Conservation (phyloP, 2,888 invertebrate species). For the Dromius quadrimaculatus region DNA sequence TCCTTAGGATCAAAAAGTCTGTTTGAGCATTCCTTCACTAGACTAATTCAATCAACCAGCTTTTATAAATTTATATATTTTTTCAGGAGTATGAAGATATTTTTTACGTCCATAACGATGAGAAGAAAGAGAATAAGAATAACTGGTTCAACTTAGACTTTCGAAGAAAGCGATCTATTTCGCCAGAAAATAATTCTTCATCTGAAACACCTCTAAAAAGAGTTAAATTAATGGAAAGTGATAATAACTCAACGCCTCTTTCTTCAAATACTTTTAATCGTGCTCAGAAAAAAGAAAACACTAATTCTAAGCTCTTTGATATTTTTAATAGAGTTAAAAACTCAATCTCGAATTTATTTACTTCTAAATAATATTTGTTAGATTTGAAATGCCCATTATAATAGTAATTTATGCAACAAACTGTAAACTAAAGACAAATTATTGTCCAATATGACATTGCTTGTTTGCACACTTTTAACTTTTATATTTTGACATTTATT, state of each 20-base stretch:
- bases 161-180: constrained; percentile 23
- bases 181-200: constrained; percentile 21
- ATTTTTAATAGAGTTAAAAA: constrained; percentile 57
- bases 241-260: neutral
- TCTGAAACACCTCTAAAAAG: constrained; percentile 35
- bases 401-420: neutral
- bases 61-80: neutral
- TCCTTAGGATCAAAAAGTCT: no score
- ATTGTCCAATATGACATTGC: no score
- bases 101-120: constrained; percentile 62
- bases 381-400: neutral
- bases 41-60: neutral
- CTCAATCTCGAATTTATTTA: constrained; percentile 58
- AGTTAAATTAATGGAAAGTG: constrained; percentile 8
- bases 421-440: neutral
- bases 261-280: constrained; percentile 19
- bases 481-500: neutral
- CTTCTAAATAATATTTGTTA: constrained; percentile 52
- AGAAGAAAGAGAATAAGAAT: constrained; percentile 62
- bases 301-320: constrained; percentile 54
- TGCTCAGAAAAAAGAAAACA: neutral
- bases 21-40: no score
- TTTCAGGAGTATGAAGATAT: constrained; percentile 64
- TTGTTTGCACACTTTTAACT: no score
- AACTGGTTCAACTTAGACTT: constrained; percentile 26